Evolutionary conservation across 1,140 invertebrate genomes (phyloP), one percentile per base, ranked within the genome.

Genomic region (Euglossa dilemma): DNA sequence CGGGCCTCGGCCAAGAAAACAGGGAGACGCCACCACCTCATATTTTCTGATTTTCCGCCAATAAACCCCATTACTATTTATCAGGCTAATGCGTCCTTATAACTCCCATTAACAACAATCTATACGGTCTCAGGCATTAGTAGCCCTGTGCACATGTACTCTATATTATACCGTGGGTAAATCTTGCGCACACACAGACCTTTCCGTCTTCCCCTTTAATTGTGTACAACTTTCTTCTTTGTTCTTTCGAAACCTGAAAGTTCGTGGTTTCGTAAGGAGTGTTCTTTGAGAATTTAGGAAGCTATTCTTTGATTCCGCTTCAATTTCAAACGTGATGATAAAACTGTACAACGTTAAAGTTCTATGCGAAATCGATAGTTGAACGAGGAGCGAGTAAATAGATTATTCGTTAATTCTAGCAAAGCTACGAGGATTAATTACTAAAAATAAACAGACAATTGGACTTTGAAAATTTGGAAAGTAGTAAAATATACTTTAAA

Each of bases 51-150:
- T 94, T 94, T 93, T 94, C 91, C 92, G 91, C 93, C 93, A 93
- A 94, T 94, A 94, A 94, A 93, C 91, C 87, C 93, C 92, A 94
- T 94, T 94, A 94, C 94, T 94, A 94, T 94, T 94, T 94, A 94
- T 94, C 94, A 94, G 92, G 81, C 92, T 94, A 94, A 94, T 94
- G 93, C 90, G 87, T 93, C 89, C 92, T 94, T 92, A 94, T 92
- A 92, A 93, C 92, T 91, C 84, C 91, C 92, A 92, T 93, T 94
- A 94, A 94, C 93, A 92, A 94, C 91, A 92, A 94, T 94, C 93
- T 92, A 92, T 93, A 92, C 88, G 85, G 77, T 90, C 87, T 87
- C 81, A 84, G 87, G 90, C 88, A 93, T 93, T 92, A 92, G 87
- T 85, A 84, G 80, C 88, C 77, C 52, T 50, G 64, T 71, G 61